Evolutionary conservation across 2,888 invertebrate genomes (phyloP), one percentile per base, ranked within the genome.

Genomic region (Hypena proboscidalis): DNA sequence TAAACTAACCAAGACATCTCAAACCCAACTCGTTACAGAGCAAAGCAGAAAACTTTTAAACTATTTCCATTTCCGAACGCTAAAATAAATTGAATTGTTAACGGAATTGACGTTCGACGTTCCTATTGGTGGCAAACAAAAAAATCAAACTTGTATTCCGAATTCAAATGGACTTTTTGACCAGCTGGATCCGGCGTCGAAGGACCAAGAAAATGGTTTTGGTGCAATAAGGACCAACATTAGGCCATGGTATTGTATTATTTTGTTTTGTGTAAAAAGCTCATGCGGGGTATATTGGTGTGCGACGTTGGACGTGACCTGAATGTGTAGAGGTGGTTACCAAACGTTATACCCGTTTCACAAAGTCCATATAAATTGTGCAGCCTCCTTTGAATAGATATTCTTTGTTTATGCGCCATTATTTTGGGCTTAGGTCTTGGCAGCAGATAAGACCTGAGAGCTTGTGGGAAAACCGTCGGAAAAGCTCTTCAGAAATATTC

Each of bases 201-300:
- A n/a, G n/a, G n/a, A n/a, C n/a, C n/a, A 19, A 20, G 34, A 11
- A 35, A 61, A 48, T 51, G 37, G 44, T 25, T 30, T 14, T 14
- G 22, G 20, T 20, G 34, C 44, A 47, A 49, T 45, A 31, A 39
- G 47, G 61, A 32, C 20, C 32, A 37, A 31, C 31, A 21, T 39
- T 35, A 10, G 22, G 38, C 31, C 13, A 45, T 53, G 46, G 58
- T 58, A 61, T 61, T 55, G 55, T 60, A 51, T 45, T 58, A 62
- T 78, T 79, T 78, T 77, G 76, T 78, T 77, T 40, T 77, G 77
- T 77, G 77, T 66, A 68, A 78, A 80, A 79, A 71, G 71, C 67
- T 70, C 64, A 67, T 67, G 56, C 57, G 59, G 67, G 68, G 61
- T 70, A 74, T 75, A 74, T 77, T 77, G 37, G 37, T 77, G 70